Conservation (phyloP, 2,888 invertebrate species). For the Pyrocoelia pectoralis region DNA sequence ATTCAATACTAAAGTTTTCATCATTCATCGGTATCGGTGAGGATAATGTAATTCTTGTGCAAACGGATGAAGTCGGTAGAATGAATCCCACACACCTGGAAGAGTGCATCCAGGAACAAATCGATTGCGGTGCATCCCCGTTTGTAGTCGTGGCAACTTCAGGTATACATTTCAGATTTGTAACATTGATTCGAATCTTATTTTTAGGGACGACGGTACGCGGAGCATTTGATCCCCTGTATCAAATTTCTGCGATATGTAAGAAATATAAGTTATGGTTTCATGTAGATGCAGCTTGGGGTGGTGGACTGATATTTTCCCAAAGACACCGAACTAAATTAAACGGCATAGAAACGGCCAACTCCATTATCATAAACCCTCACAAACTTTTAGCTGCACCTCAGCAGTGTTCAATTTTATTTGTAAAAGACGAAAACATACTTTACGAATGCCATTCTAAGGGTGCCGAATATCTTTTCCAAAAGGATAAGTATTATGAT, state of each 20-base stretch:
- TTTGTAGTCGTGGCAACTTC: slow-evolving; percentile 62
- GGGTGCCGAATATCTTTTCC: slow-evolving; percentile 65
- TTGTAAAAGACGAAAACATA: slow-evolving; percentile 58
- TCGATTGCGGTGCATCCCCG: slow-evolving; percentile 54
- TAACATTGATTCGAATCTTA: background rate
- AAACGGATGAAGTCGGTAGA: slow-evolving; percentile 58
- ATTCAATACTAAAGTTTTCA: slow-evolving; percentile 67
- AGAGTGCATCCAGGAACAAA: slow-evolving; percentile 52
- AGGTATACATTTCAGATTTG: slow-evolving; percentile 41
- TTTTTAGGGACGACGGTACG: slow-evolving; percentile 64
- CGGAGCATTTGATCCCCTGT: slow-evolving; percentile 67
- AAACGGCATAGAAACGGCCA: slow-evolving; percentile 64
- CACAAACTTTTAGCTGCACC: slow-evolving; percentile 69
- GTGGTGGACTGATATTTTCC: slow-evolving; percentile 67
- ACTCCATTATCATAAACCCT: slow-evolving; percentile 69
- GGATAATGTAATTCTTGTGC: slow-evolving; percentile 63
- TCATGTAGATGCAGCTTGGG: slow-evolving; percentile 70
- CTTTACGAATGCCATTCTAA: slow-evolving; percentile 61
- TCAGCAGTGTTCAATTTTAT: slow-evolving; percentile 64
- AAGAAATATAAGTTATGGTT: slow-evolving; percentile 63
- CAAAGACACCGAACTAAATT: slow-evolving; percentile 61
- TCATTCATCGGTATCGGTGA: slow-evolving; percentile 67
- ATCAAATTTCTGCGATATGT: slow-evolving; percentile 63
- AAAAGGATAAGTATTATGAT: slow-evolving; percentile 66
- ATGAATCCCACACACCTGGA: slow-evolving; percentile 56